Evolutionary conservation across 1,140 invertebrate species (phyloP), one percentile per base, ranked within the genome.

Genomic region (Pollicipes pollicipes): DNA sequence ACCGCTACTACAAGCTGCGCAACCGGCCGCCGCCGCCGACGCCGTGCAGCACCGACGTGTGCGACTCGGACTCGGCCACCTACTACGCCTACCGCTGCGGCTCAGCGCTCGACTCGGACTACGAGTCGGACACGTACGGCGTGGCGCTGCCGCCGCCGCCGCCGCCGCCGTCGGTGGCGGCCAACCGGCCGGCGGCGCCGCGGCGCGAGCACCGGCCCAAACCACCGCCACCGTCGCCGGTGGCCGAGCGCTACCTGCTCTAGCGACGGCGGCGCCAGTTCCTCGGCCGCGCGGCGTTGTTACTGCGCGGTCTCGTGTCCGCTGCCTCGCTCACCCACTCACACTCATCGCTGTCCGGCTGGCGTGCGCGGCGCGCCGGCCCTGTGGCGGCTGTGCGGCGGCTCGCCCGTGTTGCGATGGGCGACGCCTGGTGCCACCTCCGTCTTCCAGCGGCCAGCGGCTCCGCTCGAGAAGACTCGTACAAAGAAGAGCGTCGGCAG

Each of bases 21-120:
- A 90, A 92, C 81, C 86, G 89, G 74, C 91, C 91, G 1, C 93
- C 93, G 27, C 93, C 92, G 1, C 93, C 93, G 4, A 96, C 93
- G 13, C 93, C 94, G 0, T 95, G 92, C 78, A 92, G 90, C 74
- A 96, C 94, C 3, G 93, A 96, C 78, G 89, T 95, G 21, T 93
- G 90, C 78, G 90, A 94, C 76, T 90, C 88, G 3, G 90, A 93
- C 76, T 87, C 76, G 29, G 66, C 69, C 31, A 70, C 68, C 37
- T 72, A 72, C 30, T 72, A 58, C 32, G 70, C 70, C 21, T 71
- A 71, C 26, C 70, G 70, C 58, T 69, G 70, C 64, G 68, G 68
- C 21, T 68, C 69, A 64, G 70, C 66, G 28, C 70, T 68, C 29
- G 29, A 68, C 30, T 67, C 72, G 32, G 30, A 66, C 70, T 68